phyloP scores from a whole-genome alignment of 2,113 vertebrate species.

The Alligator mississippiensis region DNA sequence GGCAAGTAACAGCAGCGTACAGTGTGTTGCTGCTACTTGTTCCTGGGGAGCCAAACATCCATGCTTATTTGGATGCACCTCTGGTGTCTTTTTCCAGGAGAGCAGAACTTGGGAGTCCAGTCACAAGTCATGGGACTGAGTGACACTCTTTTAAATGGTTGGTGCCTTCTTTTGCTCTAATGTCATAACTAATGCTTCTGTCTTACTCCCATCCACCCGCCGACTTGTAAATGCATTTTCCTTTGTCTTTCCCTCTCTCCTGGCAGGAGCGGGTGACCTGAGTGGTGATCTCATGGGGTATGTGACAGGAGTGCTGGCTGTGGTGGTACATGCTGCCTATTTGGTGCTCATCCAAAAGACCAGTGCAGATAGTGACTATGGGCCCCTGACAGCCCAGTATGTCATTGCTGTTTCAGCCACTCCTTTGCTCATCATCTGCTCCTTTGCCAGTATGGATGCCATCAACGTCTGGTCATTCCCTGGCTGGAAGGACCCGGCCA shows the following conservation, averaged over 20 bases:
- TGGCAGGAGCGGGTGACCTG: slow-evolving; percentile 94
- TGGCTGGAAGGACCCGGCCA: slow-evolving; percentile 89
- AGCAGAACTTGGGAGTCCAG: too few relatives aligned
- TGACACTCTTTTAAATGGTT: background rate
- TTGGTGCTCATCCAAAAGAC: slow-evolving; percentile 97
- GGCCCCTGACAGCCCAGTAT: slow-evolving; percentile 96
- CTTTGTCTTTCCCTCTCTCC: slow-evolving; percentile 29
- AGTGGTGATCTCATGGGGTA: slow-evolving; percentile 93
- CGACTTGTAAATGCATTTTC: background rate
- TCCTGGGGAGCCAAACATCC: too few relatives aligned
- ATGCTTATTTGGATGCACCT: too few relatives aligned
- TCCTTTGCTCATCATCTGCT: slow-evolving; percentile 89
- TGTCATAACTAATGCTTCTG: background rate
- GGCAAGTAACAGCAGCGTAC: too few relatives aligned
- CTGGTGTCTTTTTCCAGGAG: too few relatives aligned
- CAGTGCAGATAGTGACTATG: slow-evolving; percentile 89
- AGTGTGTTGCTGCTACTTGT: too few relatives aligned
- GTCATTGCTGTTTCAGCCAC: slow-evolving; percentile 92
- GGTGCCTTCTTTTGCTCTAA: background rate
- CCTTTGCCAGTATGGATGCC: slow-evolving; percentile 91
- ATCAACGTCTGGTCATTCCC: slow-evolving; percentile 93
- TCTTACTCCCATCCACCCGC: background rate
- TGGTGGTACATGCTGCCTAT: slow-evolving; percentile 95
- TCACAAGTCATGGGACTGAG: background rate
- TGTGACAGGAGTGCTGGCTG: slow-evolving; percentile 91